Evolutionary conservation across 2,797 vertebrate species (phyloP), one percentile per base, ranked within the genome.

Genomic region (Chloroceryle amazona): DNA sequence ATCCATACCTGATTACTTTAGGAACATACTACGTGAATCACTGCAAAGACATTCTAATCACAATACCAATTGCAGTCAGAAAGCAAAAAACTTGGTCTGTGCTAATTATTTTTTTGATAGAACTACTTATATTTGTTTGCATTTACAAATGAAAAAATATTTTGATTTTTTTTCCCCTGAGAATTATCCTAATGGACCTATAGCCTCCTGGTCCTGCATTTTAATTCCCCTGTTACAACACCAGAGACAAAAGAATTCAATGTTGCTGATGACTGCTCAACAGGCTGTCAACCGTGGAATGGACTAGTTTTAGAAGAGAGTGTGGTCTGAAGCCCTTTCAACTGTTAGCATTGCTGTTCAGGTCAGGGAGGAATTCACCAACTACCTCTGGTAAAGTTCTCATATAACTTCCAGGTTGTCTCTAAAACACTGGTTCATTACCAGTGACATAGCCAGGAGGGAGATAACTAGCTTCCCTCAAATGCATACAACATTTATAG

Each of bases 221-320:
- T 83, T 83, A 89, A 81, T 55, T 80, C n/a, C 3, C 22, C 21
- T 60, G 25, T 83, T 88, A 78, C 37, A 71, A 60, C 15, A 81
- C 6, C 54, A 47, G n/a, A 26, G 25, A 66, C 9, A 1, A 81
- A 81, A 35, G 33, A 83, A 66, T 73, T 31, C 85, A 73, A 91
- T 66, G 25, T 29, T 85, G 58, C 5, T 71, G 51, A 41, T 44
- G 51, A 81, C 6, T 91, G 67, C 52, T 81, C 47, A 86, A 73
- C 15, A 47, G 61, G 57, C 49, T 42, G 49, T 70, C 47, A 83
- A 46, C 25, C 31, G 31, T 60, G 79, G 9, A 16, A 76, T 16
- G 17, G 25, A 54, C 22, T 58, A 35, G 54, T 82, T 66, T 81
- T 41, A 63, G 52, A 72, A 61, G 5, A 70, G 19, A 87, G 78